Conservation (phyloP, 1,140 invertebrate genomes). For the Bombus affinis region DNA sequence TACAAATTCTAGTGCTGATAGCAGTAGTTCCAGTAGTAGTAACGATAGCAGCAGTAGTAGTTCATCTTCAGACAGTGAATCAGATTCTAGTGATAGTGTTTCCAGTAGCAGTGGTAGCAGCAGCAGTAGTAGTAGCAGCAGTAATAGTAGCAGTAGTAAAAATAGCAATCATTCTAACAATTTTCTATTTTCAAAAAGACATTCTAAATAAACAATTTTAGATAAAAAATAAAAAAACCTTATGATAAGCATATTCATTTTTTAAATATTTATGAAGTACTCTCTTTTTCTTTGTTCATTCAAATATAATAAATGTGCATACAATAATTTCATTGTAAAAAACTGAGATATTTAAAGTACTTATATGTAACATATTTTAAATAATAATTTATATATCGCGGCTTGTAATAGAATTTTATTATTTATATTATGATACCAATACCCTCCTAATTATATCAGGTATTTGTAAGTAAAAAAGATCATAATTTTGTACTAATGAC, state of each 20-base stretch:
- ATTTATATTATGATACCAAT: neutral
- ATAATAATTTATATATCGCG: constrained; percentile 18
- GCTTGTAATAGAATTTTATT: constrained; percentile 13
- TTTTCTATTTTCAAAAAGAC: constrained; percentile 15
- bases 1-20: constrained; percentile 59
- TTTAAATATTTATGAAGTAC: constrained; percentile 26
- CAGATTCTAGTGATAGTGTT: constrained; percentile 67
- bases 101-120: constrained; percentile 67
- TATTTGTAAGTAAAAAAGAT: neutral
- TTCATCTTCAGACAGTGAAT: constrained; percentile 70
- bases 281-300: neutral
- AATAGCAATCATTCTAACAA: constrained; percentile 37
- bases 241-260: neutral
- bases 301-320: neutral
- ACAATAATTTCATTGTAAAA: constrained; percentile 36
- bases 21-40: constrained; percentile 67
- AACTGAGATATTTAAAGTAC: constrained; percentile 25
- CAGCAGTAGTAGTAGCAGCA: constrained; percentile 50
- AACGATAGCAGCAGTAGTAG: constrained; percentile 61
- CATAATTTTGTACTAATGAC: constrained; percentile 11
- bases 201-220: neutral
- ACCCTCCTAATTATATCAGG: neutral
- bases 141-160: constrained; percentile 43
- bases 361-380: constrained; percentile 39
- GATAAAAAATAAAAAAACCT: neutral